phyloP scores from a whole-genome alignment of 2,113 vertebrate species.

The Paramisgurnus dabryanus region DNA sequence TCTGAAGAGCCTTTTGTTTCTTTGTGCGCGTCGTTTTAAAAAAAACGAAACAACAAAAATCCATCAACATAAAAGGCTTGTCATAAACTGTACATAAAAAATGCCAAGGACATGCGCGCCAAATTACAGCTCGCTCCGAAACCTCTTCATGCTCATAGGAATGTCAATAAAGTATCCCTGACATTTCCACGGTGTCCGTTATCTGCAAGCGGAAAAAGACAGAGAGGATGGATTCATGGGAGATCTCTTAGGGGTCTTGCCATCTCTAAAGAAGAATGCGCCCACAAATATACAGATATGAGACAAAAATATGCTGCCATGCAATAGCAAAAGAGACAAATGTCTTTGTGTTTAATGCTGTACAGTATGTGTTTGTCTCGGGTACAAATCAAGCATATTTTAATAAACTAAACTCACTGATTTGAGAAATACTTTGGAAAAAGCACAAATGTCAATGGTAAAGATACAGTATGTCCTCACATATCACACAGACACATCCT shows the following conservation, averaged over 20 bases:
- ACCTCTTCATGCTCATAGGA: slow-evolving; percentile 21
- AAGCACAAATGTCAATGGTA: too few species aligned
- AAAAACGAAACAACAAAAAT: background rate
- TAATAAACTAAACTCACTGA: too few species aligned
- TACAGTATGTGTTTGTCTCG: too few species aligned
- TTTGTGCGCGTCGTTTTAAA: background rate
- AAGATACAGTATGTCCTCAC: too few species aligned
- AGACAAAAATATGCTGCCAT: background rate
- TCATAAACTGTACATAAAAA: slow-evolving; percentile 13
- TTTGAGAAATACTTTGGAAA: too few species aligned
- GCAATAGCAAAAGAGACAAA: too few species aligned
- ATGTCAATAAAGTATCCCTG: slow-evolving; percentile 27
- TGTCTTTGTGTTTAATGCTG: too few species aligned
- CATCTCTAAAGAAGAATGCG: background rate
- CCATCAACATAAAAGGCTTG: slow-evolving; percentile 17
- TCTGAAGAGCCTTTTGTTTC: too few species aligned
- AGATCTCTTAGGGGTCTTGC: background rate
- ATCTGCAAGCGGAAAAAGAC: slow-evolving; percentile 13
- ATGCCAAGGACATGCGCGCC: background rate
- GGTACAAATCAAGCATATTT: too few species aligned
- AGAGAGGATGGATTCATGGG: background rate
- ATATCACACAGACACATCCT: background rate
- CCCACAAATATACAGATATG: background rate
- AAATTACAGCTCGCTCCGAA: background rate
- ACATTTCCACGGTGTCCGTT: slow-evolving; percentile 17